Base-by-base conservation (phyloP, 23 tunicate species). In the Phallusia fumigata region DNA sequence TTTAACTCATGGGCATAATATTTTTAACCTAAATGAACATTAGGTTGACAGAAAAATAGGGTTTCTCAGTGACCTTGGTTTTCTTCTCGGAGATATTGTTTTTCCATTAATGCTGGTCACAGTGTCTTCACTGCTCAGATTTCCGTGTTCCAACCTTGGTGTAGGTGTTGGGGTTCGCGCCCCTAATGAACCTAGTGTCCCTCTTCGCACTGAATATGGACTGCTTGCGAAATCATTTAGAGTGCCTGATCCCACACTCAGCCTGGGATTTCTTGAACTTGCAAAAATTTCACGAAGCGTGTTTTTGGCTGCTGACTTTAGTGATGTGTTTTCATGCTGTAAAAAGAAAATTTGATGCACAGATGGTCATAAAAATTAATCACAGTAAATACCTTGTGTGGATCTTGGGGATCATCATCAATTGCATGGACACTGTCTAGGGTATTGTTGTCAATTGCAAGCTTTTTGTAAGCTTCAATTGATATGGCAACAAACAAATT, bases 401-500 rank as follows among this genome's bases (percentile, higher is more conserved):
- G 28, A 58, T 58, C 69, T 58, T 58, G 69, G 3, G 8, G 69
- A 22, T 58, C 69, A 58, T 58, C 16, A 58, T 58, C 69, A 13
- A 58, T 58, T 21, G 28, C 69, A 58, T 13, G 5, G 52, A 32
- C 53, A 32, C 75, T 84, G 31, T 11, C 30, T 24, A 81, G 34
- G 12, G 65, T 22, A 18, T 80, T 82, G 47, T 87, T 87, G 76
- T 87, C 91, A 32, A 53, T 74, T 31, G 99, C 96, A 6, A 96
- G 76, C 79, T 90, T 91, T 77, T 96, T 96, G 79, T 90, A 96
- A 31, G 99, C 99, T 85, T 96, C 99, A 58, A 96, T 88, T 0
- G 96, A 87, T 26, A 96, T 91, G 32, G 99, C 99, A 18, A 96
- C 96, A 82, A 96, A 91, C 82, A 96, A 81, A 45, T 96, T 91